phyloP scores from a whole-genome alignment of 1,140 invertebrate genomes.

The Cotesia vestalis region DNA sequence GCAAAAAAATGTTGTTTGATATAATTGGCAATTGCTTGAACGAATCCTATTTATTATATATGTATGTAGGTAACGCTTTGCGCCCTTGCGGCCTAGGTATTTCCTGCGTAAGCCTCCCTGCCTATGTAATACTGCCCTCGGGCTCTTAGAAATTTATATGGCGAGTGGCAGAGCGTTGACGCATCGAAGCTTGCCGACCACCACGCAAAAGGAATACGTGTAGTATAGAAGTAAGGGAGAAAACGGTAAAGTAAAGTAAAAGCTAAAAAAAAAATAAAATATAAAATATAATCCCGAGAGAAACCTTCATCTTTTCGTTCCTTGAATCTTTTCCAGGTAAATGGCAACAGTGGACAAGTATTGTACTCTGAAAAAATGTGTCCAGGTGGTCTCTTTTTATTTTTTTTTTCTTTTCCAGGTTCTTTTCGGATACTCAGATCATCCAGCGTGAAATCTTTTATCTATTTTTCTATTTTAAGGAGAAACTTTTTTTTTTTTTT shows the following conservation, averaged over 20 bases:
- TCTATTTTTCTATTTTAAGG: too few relatives aligned
- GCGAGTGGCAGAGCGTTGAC: conserved; percentile 29
- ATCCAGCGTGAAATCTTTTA: not conserved
- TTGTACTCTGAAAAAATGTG: conserved; percentile 2
- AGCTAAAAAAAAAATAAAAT: conserved; percentile 7
- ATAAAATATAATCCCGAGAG: not conserved
- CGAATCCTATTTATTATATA: conserved; percentile 25
- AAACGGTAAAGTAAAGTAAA: conserved; percentile 23
- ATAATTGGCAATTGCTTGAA: conserved; percentile 24
- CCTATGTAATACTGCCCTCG: conserved; percentile 34
- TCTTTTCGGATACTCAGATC: not conserved
- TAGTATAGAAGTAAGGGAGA: not conserved
- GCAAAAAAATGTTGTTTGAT: not conserved
- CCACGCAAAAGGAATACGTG: conserved; percentile 14
- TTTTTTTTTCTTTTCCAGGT: conserved; percentile 26
- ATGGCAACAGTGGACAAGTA: not conserved
- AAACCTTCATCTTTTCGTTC: conserved; percentile 1
- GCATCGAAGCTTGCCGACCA: conserved; percentile 22
- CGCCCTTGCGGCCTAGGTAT: conserved; percentile 27
- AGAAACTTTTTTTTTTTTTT: too few relatives aligned
- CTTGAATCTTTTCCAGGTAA: conserved; percentile 15
- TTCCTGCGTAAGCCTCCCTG: conserved; percentile 27
- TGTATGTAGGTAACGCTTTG: conserved; percentile 23
- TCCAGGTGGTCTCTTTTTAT: conserved; percentile 21
- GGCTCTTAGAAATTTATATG: conserved; percentile 32